These are phyloP conservation scores for Neuroscelio doddi DNA, from an alignment of 2,888 invertebrate genomes.

Conservation along the genomic window DNA sequence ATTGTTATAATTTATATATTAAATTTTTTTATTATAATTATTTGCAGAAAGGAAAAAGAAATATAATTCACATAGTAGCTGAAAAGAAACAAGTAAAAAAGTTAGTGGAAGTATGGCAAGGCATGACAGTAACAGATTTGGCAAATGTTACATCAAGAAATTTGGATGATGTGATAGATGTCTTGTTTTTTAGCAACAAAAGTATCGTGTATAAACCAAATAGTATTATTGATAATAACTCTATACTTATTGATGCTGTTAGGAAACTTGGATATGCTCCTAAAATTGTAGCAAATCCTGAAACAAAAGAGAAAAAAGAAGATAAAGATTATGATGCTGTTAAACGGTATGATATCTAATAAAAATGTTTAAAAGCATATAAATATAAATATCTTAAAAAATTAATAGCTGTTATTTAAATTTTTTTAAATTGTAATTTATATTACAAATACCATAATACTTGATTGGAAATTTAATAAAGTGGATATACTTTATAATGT, in stretches of 20 bases:
- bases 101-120: constrained; percentile 19
- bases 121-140: constrained; percentile 26
- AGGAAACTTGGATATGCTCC: constrained; percentile 17
- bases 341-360: not conserved
- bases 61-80: constrained; percentile 1
- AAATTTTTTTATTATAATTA: no score
- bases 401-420: no score
- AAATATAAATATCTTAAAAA: no score
- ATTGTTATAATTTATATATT: no score
- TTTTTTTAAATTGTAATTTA: no score
- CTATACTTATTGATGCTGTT: not conserved
- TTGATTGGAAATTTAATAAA: no score
- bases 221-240: constrained; percentile 1
- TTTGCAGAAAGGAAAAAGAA: constrained; percentile 13
- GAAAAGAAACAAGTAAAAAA: constrained; percentile 6
- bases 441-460: no score
- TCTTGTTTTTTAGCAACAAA: constrained; percentile 1
- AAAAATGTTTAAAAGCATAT: not conserved
- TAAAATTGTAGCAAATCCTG: not conserved
- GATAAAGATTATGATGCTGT: not conserved
- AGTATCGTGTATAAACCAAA: not conserved
- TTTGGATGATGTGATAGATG: constrained; percentile 20
- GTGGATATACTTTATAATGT: no score
- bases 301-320: not conserved
- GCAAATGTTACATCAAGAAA: constrained; percentile 9